phyloP scores from a whole-genome alignment of 1,140 invertebrate species.

The Chlorops oryzae region DNA sequence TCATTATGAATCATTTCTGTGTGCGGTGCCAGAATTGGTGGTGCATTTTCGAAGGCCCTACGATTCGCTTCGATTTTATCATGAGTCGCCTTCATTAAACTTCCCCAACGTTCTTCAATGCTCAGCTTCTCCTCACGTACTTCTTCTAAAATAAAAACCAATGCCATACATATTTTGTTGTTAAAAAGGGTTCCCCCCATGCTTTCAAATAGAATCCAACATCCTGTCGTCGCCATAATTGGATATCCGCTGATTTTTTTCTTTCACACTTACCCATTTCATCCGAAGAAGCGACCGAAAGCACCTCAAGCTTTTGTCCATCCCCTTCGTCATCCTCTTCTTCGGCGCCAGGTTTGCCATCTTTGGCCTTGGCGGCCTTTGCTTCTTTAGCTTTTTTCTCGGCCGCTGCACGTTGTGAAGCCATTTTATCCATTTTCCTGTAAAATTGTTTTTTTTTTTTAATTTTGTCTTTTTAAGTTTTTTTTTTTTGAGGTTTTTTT shows the following conservation, averaged over 20 bases:
- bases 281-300: conserved; percentile 28
- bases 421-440: conserved; percentile 13
- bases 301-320: conserved; percentile 11
- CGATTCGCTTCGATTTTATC: conserved; percentile 34
- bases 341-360: conserved; percentile 13
- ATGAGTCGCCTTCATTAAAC: conserved; percentile 35
- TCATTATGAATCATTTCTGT: conserved; percentile 31
- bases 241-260: conserved; percentile 12
- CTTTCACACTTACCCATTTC: conserved; percentile 28
- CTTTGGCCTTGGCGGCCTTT: background rate
- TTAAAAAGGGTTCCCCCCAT: too few species aligned
- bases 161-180: background rate
- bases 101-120: conserved; percentile 39
- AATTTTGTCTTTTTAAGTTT: background rate
- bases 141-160: conserved; percentile 13
- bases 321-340: conserved; percentile 20
- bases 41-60: conserved; percentile 25
- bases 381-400: conserved; percentile 5
- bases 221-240: conserved; percentile 6
- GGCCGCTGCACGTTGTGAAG: background rate
- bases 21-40: conserved; percentile 29
- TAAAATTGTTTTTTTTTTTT: conserved; percentile 4
- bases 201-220: conserved; percentile 4
- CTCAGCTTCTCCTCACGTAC: conserved; percentile 31
- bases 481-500: background rate